Conservation (phyloP, 2,113 vertebrate genomes). For the Cyphomyrus plagiostoma region DNA sequence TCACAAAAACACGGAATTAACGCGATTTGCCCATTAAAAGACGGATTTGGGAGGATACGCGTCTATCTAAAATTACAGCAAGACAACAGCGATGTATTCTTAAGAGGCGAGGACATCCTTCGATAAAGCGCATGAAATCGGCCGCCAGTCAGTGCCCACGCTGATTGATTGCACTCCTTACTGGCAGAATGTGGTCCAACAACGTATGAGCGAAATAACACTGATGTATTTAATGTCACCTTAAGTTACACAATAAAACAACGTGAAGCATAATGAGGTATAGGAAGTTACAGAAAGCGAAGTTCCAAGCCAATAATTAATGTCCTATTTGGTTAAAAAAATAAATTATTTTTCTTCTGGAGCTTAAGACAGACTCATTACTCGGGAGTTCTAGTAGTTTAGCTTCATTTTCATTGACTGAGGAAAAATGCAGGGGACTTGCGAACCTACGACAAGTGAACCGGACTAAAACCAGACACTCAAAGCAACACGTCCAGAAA, state of each 20-base stretch:
- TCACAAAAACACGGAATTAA: not conserved
- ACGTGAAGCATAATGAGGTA: not conserved
- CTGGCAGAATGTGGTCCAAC: not conserved
- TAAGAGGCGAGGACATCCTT: not conserved
- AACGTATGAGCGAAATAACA: not conserved
- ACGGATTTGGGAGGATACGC: not conserved
- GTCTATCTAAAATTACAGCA: not conserved
- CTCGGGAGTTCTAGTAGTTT: not conserved
- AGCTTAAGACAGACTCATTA: not conserved
- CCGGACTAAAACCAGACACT: not conserved
- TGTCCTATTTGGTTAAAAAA: not conserved
- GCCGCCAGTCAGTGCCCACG: not conserved
- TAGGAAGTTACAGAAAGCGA: not conserved
- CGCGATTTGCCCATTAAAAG: not conserved
- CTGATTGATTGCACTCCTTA: not conserved
- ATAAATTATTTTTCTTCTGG: not conserved
- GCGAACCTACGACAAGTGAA: not conserved
- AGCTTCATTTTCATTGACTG: not conserved
- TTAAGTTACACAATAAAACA: not conserved
- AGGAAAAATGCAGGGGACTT: not conserved
- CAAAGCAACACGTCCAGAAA: slow-evolving; percentile 9
- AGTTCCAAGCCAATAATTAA: not conserved
- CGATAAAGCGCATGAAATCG: not conserved
- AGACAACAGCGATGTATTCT: not conserved
- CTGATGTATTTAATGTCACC: not conserved